Base-by-base conservation (phyloP, 1,140 invertebrate genomes). In the Caerostris extrusa region DNA sequence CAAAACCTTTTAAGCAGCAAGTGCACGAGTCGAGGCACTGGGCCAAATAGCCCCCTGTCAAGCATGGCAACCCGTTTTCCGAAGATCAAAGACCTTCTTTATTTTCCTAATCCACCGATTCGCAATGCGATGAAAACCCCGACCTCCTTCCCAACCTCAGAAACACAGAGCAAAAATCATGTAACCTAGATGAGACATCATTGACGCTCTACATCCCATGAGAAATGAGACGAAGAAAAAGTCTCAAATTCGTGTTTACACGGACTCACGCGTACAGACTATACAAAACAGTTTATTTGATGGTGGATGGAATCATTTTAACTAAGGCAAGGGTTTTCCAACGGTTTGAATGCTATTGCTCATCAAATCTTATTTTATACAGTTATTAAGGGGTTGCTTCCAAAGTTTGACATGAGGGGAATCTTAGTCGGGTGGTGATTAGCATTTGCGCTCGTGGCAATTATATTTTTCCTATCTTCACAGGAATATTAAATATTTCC, bases 1-100 rank as follows among this genome's bases (percentile, higher is more conserved):
- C 61, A 64, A 64, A 64, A 64, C 71, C 71, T 77, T 77, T 77
- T 77, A 77, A 77, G 71, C 71, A 77, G 71, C 71, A 77, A 77
- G 71, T 77, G 71, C 71, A 53, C 19, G 0, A 64, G 61, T 64
- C 12, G 61, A 10, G 71, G 71, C 71, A 77, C 34, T 50, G 50
- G 71, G 71, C 71, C 71, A 77, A 77, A 77, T 77, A 77, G 71
- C 71, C 71, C 71, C 34, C 71, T 77, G 71, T 77, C 71, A 53
- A 50, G 34, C 71, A 77, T 77, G 71, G 69, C 34, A 77, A 77
- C 71, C 71, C 71, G 71, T 77, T 77, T 77, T 77, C 71, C 71
- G 10, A 77, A 77, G 71, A 77, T 77, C 71, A 77, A 77, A 77
- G 34, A 50, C 71, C 5, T 34, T 77, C 71, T 77, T 77, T 77